Conservation (phyloP, 2,113 vertebrate genomes). For the Excalfactoria chinensis region DNA sequence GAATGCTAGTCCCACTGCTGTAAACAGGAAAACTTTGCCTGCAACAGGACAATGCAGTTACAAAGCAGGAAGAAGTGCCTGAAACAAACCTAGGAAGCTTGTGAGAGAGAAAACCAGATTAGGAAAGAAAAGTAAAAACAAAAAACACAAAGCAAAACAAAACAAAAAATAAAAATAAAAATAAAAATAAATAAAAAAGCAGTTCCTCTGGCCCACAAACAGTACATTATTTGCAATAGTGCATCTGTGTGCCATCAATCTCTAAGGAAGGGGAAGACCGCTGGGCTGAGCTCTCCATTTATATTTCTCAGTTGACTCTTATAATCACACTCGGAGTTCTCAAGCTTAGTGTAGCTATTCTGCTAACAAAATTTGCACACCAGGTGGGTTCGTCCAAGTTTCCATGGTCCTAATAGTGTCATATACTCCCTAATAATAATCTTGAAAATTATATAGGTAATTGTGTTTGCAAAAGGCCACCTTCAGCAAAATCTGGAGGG, state of each 20-base stretch:
- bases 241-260: slow-evolving; percentile 41
- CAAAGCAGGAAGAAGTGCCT: neutral
- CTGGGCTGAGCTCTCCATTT: slow-evolving; percentile 45
- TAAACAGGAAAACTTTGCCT: neutral
- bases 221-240: neutral
- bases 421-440: slow-evolving; percentile 14
- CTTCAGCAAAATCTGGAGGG: neutral
- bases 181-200: neutral
- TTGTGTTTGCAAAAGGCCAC: slow-evolving; percentile 8
- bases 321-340: slow-evolving; percentile 21
- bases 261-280: slow-evolving; percentile 31
- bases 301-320: slow-evolving; percentile 55
- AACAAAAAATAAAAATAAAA: too few relatives aligned
- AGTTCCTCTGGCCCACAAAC: neutral
- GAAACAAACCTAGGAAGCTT: neutral
- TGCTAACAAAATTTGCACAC: slow-evolving; percentile 45
- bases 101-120: neutral
- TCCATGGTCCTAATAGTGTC: slow-evolving; percentile 33
- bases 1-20: neutral
- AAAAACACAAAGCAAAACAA: neutral
- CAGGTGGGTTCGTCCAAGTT: slow-evolving; percentile 39
- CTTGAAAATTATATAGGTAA: slow-evolving; percentile 27
- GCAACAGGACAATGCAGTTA: neutral
- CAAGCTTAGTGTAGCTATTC: slow-evolving; percentile 6
- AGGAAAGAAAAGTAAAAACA: neutral